Percentiles rank a stretch among this genome's conserved stretches.
Evolutionary conservation across 2,797 vertebrate species (phyloP).

Genomic region (Huso huso): DNA sequence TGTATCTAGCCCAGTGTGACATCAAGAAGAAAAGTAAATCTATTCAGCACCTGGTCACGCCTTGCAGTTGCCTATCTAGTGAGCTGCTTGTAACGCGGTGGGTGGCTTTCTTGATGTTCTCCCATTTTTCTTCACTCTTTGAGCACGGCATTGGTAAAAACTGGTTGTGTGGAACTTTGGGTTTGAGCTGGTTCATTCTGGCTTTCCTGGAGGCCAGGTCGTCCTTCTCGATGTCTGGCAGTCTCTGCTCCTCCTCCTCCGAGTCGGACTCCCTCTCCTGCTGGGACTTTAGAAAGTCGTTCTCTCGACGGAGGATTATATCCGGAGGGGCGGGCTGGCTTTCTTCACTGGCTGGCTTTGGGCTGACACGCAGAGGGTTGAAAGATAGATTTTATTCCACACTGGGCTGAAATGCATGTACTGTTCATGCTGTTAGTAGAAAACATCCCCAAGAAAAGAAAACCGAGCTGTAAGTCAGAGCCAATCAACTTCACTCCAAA

Average conservation of each 20-base stretch:
- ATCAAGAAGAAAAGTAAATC: no score
- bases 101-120: slow-evolving; percentile 56
- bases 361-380: slow-evolving; percentile 34
- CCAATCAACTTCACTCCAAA: not conserved
- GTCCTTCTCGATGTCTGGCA: slow-evolving; percentile 83
- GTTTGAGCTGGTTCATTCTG: slow-evolving; percentile 27
- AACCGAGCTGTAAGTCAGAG: not conserved
- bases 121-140: slow-evolving; percentile 35
- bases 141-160: slow-evolving; percentile 48
- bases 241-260: slow-evolving; percentile 48
- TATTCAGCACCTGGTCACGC: slow-evolving; percentile 30
- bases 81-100: slow-evolving; percentile 37
- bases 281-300: slow-evolving; percentile 61
- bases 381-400: slow-evolving; percentile 40
- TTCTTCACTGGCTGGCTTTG: slow-evolving; percentile 47
- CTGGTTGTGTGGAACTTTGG: slow-evolving; percentile 51
- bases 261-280: slow-evolving; percentile 64
- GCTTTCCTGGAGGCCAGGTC: slow-evolving; percentile 75
- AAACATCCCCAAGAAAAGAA: not conserved
- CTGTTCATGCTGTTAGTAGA: slow-evolving; percentile 16
- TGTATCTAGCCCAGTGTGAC: no score
- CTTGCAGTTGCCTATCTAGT: slow-evolving; percentile 52
- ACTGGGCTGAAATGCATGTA: slow-evolving; percentile 16
- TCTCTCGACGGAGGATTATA: slow-evolving; percentile 77
- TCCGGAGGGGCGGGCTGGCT: slow-evolving; percentile 47